phyloP scores from a whole-genome alignment of 2,113 vertebrate genomes.

The Sardina pilchardus region DNA sequence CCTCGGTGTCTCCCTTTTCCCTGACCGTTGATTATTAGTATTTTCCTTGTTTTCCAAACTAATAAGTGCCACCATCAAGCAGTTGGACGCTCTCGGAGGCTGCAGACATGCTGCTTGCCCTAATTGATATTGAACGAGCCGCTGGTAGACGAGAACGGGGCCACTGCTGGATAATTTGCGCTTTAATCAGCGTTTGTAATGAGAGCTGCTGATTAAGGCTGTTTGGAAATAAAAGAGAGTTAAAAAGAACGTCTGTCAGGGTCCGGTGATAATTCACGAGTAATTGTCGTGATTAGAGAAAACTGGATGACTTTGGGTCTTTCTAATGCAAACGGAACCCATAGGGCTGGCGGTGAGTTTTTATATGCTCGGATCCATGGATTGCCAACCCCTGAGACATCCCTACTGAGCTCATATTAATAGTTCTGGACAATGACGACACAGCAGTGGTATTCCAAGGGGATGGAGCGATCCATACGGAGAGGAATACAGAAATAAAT shows the following conservation, averaged over 20 bases:
- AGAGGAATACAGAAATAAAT: slow-evolving; percentile 17
- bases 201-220: slow-evolving; percentile 99
- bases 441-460: slow-evolving; percentile 14
- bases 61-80: slow-evolving; percentile 94
- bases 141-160: slow-evolving; percentile 95
- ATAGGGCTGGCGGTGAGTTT: slow-evolving; percentile 77
- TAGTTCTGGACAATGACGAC: slow-evolving; percentile 16
- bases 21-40: slow-evolving; percentile 96
- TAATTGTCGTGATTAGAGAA: slow-evolving; percentile 95
- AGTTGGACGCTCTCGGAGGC: slow-evolving; percentile 86
- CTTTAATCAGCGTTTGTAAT: slow-evolving; percentile 99
- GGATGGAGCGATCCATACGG: slow-evolving; percentile 8
- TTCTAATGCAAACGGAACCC: slow-evolving; percentile 86
- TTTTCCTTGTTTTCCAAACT: slow-evolving; percentile 99
- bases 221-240: slow-evolving; percentile 98
- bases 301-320: slow-evolving; percentile 97
- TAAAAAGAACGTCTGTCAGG: slow-evolving; percentile 99
- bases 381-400: slow-evolving; percentile 20
- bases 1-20: slow-evolving; percentile 73
- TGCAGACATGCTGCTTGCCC: slow-evolving; percentile 89
- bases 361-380: slow-evolving; percentile 46
- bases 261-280: slow-evolving; percentile 94
- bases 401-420: not conserved
- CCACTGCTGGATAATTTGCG: slow-evolving; percentile 99
- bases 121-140: slow-evolving; percentile 99